Evolutionary conservation across 2,113 vertebrate genomes (phyloP).

Genomic region (Aphelocoma coerulescens): DNA sequence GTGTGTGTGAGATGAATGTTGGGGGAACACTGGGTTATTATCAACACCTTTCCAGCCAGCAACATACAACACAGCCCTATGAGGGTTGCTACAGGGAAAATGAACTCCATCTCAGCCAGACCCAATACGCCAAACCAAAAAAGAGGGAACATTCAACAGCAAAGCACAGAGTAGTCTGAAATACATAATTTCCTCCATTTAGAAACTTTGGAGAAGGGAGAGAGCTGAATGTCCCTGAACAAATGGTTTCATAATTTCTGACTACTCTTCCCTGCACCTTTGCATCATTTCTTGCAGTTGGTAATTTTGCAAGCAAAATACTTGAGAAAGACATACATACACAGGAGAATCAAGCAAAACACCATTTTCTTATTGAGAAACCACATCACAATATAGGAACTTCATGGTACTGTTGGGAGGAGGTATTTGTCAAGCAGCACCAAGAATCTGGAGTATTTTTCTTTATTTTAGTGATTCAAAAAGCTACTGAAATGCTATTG

Average conservation of each 20-base stretch:
- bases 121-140: not conserved
- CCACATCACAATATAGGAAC: not conserved
- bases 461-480: not conserved
- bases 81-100: rapidly evolving
- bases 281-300: not conserved
- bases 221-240: not conserved
- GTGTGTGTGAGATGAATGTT: rapidly evolving
- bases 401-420: not conserved
- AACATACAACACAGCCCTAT: rapidly evolving
- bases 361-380: not conserved
- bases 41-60: not conserved
- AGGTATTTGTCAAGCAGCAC: not conserved
- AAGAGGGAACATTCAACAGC: not conserved
- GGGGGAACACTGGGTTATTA: not conserved
- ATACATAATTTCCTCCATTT: not conserved
- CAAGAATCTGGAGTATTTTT: not conserved
- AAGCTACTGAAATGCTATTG: not conserved
- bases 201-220: not conserved
- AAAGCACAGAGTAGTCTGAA: not conserved
- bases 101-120: not conserved
- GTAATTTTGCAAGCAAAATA: not conserved
- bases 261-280: not conserved
- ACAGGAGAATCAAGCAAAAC: not conserved
- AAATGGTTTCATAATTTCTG: not conserved
- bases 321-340: not conserved